phyloP scores from a whole-genome alignment of 1,140 invertebrate genomes.

The Lerema accius region DNA sequence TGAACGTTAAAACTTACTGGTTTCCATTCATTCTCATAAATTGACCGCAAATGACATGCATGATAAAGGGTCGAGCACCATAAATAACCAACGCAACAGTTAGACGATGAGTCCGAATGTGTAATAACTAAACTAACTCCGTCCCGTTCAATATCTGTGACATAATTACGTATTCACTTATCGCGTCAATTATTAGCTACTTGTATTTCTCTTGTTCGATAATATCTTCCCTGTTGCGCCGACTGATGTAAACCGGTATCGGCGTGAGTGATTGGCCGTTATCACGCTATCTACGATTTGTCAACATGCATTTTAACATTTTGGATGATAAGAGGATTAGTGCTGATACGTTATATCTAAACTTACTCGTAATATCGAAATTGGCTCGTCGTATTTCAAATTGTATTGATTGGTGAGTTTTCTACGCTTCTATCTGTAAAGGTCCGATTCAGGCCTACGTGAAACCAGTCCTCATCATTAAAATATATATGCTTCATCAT shows the following conservation, averaged over 20 bases:
- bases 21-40: too few relatives aligned
- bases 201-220: conserved; percentile 10
- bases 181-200: conserved; percentile 1
- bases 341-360: conserved; percentile 36
- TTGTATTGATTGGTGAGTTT: too few relatives aligned
- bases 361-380: conserved; percentile 36
- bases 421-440: too few relatives aligned
- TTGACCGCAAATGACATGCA: too few relatives aligned
- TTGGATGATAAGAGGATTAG: conserved; percentile 49
- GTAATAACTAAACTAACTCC: conserved; percentile 8
- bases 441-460: too few relatives aligned
- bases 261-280: conserved; percentile 30
- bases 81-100: not conserved
- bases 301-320: conserved; percentile 61
- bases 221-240: conserved; percentile 11
- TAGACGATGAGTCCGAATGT: conserved; percentile 3
- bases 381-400: not conserved
- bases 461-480: too few relatives aligned
- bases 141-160: conserved; percentile 14
- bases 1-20: too few relatives aligned
- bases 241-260: conserved; percentile 8
- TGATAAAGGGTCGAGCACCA: not conserved
- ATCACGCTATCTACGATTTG: conserved; percentile 50
- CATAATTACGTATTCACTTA: conserved; percentile 30
- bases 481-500: too few relatives aligned